Conservation (phyloP, 2,888 invertebrate species). For the Fragum sueziense region DNA sequence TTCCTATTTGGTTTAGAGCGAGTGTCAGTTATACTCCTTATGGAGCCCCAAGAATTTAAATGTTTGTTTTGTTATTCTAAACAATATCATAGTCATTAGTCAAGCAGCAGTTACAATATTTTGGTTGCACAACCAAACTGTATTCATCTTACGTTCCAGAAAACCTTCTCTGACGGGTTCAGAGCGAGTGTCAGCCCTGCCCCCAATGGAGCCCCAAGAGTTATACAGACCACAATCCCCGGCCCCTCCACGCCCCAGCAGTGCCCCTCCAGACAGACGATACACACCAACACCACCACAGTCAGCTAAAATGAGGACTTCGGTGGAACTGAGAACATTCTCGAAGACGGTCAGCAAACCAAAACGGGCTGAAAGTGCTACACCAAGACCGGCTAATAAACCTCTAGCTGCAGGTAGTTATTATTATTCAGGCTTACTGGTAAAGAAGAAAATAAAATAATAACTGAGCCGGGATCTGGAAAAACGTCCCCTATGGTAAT, state of each 20-base stretch:
- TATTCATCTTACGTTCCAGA: slow-evolving; percentile 52
- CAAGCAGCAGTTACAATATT: too few species aligned
- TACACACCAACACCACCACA: slow-evolving; percentile 53
- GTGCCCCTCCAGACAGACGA: slow-evolving; percentile 51
- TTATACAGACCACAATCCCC: slow-evolving; percentile 64
- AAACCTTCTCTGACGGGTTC: slow-evolving; percentile 63
- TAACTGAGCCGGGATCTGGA: too few species aligned
- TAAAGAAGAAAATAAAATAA: too few species aligned
- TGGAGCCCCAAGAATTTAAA: too few species aligned
- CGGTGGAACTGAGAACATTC: slow-evolving; percentile 50
- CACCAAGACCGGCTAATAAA: slow-evolving; percentile 7
- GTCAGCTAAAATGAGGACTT: slow-evolving; percentile 47
- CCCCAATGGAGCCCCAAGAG: slow-evolving; percentile 67
- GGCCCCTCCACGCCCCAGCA: slow-evolving; percentile 63
- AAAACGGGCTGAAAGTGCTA: slow-evolving; percentile 21
- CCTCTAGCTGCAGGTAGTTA: slow-evolving; percentile 57
- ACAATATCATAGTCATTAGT: too few species aligned
- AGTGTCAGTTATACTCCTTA: too few species aligned
- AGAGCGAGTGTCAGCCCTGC: slow-evolving; percentile 69
- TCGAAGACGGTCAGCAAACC: slow-evolving; percentile 36
- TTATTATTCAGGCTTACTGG: too few species aligned
- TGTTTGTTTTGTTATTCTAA: too few species aligned
- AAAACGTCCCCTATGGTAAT: too few species aligned
- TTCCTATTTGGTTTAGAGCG: too few species aligned
- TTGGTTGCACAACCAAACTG: too few species aligned